phyloP scores from a whole-genome alignment of 1,140 invertebrate species.

The Callitettix versicolor region DNA sequence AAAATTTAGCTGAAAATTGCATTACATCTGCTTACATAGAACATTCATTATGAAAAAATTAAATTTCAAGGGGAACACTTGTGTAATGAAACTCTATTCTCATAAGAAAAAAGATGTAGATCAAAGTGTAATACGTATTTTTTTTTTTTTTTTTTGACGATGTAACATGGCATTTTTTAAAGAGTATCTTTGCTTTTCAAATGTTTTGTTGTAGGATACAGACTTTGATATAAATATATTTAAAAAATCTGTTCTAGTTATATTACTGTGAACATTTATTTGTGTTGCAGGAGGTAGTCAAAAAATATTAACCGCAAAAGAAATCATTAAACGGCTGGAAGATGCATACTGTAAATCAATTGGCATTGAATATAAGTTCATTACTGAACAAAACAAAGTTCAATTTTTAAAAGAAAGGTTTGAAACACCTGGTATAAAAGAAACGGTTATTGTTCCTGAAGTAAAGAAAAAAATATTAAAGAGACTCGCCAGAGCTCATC shows the following conservation, averaged over 20 bases:
- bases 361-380: slow-evolving; percentile 14
- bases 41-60: no score
- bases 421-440: background rate
- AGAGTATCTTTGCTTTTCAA: no score
- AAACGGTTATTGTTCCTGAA: background rate
- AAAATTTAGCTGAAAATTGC: no score
- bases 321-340: slow-evolving; percentile 10
- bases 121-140: no score
- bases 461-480: slow-evolving; percentile 4
- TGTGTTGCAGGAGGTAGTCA: slow-evolving; percentile 6
- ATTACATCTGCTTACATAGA: no score
- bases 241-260: no score
- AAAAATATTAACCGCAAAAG: background rate
- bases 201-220: background rate
- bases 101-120: no score
- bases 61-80: no score
- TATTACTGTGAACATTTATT: background rate
- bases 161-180: no score
- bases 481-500: background rate
- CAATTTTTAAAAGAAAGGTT: slow-evolving; percentile 2
- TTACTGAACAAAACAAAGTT: background rate
- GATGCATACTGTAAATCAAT: slow-evolving; percentile 4
- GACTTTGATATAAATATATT: no score
- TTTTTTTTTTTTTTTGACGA: no score
- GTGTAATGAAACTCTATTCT: no score